Evolutionary conservation across 2,113 vertebrate species (phyloP).

Genomic region (Tragelaphus strepsiceros): DNA sequence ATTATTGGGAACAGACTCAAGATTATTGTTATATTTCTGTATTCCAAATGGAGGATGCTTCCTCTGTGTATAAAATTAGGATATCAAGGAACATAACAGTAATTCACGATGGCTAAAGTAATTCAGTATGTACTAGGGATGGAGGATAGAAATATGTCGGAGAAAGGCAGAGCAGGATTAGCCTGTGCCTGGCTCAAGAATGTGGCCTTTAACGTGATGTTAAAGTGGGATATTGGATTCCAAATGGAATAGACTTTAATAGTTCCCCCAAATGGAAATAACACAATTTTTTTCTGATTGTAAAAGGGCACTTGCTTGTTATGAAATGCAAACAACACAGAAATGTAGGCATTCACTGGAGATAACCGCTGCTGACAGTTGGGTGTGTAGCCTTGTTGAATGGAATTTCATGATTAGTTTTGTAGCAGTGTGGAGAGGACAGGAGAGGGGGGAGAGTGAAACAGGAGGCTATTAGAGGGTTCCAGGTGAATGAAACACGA

Average conservation of each 20-base stretch:
- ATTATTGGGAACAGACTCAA: not conserved
- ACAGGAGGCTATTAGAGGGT: not conserved
- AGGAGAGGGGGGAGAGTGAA: not conserved
- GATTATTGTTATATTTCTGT: not conserved
- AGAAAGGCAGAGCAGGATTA: not conserved
- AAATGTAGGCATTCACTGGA: not conserved
- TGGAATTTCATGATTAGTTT: not conserved
- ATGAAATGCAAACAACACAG: not conserved
- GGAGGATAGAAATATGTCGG: not conserved
- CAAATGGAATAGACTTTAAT: not conserved
- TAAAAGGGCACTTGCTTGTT: constrained; percentile 5
- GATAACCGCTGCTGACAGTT: not conserved
- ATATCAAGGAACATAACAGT: not conserved
- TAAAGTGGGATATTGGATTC: not conserved
- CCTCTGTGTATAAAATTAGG: not conserved
- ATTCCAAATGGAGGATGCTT: not conserved
- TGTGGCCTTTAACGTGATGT: constrained; percentile 17
- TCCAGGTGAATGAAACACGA: not conserved
- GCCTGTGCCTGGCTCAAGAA: not conserved
- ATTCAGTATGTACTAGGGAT: not conserved
- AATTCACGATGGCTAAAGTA: not conserved
- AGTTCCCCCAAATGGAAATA: not conserved
- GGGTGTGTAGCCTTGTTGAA: not conserved
- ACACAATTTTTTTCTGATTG: not conserved
- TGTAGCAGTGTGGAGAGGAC: not conserved